Conservation (phyloP, 1,140 invertebrate genomes). For the Drosophila pachea region DNA sequence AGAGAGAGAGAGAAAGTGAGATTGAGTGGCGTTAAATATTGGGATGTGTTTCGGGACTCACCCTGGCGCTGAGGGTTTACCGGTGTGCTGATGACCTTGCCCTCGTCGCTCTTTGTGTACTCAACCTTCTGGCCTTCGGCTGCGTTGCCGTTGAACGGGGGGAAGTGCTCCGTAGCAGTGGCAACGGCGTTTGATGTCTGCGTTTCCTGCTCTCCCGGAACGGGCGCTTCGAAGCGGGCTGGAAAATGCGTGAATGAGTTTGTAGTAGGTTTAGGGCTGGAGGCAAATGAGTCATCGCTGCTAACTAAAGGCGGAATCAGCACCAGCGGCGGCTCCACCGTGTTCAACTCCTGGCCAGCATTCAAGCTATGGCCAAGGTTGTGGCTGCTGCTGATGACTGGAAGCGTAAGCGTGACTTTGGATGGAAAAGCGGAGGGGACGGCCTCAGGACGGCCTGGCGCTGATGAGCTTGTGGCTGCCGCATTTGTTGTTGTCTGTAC, state of each 20-base stretch:
- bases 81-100: conserved; percentile 73
- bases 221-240: conserved; percentile 61
- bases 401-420: conserved; percentile 74
- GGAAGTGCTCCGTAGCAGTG: conserved; percentile 36
- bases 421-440: conserved; percentile 73
- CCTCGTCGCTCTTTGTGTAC: conserved; percentile 74
- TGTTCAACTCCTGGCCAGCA: conserved; percentile 22
- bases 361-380: not conserved
- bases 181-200: not conserved
- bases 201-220: not conserved
- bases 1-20: too few species aligned
- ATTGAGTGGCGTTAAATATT: not conserved
- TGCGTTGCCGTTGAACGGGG: conserved; percentile 34
- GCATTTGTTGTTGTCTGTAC: conserved; percentile 2
- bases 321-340: conserved; percentile 57
- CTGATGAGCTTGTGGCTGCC: conserved; percentile 17
- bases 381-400: conserved; percentile 44
- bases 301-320: conserved; percentile 57
- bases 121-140: conserved; percentile 47
- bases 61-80: conserved; percentile 49
- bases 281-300: conserved; percentile 26
- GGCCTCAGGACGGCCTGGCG: conserved; percentile 22
- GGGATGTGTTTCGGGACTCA: conserved; percentile 25
- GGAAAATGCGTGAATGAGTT: conserved; percentile 71
- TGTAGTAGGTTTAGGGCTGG: conserved; percentile 45